These are phyloP conservation scores for Cheilosia vulpina DNA, from an alignment of 2,888 invertebrate genomes.

Conservation along the genomic window DNA sequence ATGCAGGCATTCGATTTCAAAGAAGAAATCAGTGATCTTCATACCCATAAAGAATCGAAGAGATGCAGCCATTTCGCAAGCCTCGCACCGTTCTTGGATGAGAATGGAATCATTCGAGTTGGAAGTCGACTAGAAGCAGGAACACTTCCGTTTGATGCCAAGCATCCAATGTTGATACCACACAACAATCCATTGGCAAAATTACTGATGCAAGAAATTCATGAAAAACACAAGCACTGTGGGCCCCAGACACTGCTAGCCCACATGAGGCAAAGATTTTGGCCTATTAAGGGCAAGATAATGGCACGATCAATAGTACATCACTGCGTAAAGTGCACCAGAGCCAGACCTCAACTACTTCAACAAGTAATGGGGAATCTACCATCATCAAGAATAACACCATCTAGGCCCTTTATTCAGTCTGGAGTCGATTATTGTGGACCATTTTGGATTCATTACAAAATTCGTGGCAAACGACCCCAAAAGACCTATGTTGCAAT, in stretches of 20 bases:
- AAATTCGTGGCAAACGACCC: conserved; percentile 35
- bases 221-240: neutral
- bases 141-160: conserved; percentile 52
- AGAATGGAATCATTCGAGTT: conserved; percentile 36
- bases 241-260: conserved; percentile 51
- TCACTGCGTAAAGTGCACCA: conserved; percentile 65
- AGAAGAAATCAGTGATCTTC: too few relatives aligned
- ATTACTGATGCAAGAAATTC: conserved; percentile 36
- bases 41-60: conserved; percentile 1
- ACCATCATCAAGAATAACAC: conserved; percentile 30
- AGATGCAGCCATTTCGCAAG: neutral
- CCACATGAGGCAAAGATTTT: conserved; percentile 71
- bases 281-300: conserved; percentile 74
- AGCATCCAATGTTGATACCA: conserved; percentile 77
- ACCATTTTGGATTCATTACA: conserved; percentile 51
- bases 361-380: conserved; percentile 73
- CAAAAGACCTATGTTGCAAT: conserved; percentile 67
- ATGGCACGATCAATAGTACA: conserved; percentile 58
- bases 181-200: conserved; percentile 49
- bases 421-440: conserved; percentile 63
- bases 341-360: conserved; percentile 50
- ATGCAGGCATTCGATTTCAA: conserved; percentile 20
- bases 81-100: conserved; percentile 47
- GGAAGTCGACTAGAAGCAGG: conserved; percentile 44
- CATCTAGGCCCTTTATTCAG: conserved; percentile 47